These are phyloP conservation scores for Thomomys bottae DNA, from an alignment of 2,113 vertebrate genomes.

Conservation along the genomic window DNA sequence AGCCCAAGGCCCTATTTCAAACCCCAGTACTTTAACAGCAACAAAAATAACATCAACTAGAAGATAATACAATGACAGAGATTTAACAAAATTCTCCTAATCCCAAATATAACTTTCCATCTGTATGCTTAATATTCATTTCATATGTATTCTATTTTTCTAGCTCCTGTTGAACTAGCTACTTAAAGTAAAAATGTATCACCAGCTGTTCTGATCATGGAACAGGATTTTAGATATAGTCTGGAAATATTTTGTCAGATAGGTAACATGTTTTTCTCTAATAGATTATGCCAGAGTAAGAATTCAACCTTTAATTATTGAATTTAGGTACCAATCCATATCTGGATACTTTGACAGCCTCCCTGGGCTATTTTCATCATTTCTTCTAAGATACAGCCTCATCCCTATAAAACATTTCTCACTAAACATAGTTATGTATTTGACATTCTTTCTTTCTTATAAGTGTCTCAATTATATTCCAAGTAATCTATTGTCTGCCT, in stretches of 20 bases:
- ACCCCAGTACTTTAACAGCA: not conserved
- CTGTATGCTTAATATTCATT: not conserved
- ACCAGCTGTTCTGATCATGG: conserved; percentile 13
- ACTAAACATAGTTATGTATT: not conserved
- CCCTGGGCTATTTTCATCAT: not conserved
- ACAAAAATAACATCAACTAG: too few species aligned
- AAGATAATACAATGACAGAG: conserved; percentile 28
- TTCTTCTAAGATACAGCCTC: not conserved
- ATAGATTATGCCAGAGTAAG: not conserved
- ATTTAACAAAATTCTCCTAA: not conserved
- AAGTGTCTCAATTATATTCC: not conserved
- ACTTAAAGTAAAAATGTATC: conserved; percentile 34
- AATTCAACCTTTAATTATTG: conserved; percentile 24
- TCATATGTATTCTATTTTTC: conserved; percentile 36
- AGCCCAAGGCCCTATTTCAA: too few species aligned
- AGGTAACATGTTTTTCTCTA: conserved; percentile 45
- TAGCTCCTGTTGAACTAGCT: not conserved
- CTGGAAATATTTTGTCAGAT: conserved; percentile 37
- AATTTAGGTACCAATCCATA: not conserved
- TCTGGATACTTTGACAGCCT: not conserved
- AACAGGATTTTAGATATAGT: not conserved
- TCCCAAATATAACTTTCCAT: not conserved
- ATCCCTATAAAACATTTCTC: not conserved
- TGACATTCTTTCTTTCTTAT: not conserved
- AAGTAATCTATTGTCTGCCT: not conserved